Base-by-base conservation (phyloP, 2,888 invertebrate species). In the Sarcophaga rosellei region DNA sequence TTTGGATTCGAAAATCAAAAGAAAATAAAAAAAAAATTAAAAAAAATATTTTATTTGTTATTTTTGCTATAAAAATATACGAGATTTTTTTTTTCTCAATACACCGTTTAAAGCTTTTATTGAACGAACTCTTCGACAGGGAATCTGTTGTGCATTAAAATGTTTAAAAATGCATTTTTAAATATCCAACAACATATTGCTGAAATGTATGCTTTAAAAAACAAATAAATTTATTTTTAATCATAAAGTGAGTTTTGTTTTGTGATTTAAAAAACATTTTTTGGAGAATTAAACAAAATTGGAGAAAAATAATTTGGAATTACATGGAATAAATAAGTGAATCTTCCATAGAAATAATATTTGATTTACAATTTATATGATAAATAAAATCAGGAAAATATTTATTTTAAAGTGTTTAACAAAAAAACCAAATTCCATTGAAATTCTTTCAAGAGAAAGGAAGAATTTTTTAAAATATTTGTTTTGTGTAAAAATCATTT, bases 111-210 rank as follows among this genome's bases (percentile, higher is more conserved):
- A 53, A 53, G 17, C 53, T 17, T 53, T 53, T 53, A 53, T 53
- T 53, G 53, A 8, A 53, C 53, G 53, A 8, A 53, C 53, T 53
- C 1, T 53, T 53, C 17, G 12, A 12, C 17, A 53, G 12, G 2
- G 5, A 53, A 17, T 53, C 17, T 53, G 53, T 53, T 35, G 35
- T 35, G 35, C 35, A 35, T 35, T 53, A 53, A 65, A 81, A 57
- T 35, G 35, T 74, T 84, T 35, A 10, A 63, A 74, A 78, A 84
- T 69, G 78, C 45, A 69, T 78, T 69, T 79, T 84, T 82, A 84
- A 84, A 79, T 74, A 79, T 59, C 59, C 17, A 21, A 74, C 74
- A 79, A 74, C 78, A 79, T 62, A 76, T 81, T 76, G 76, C 20
- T 47, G 15, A 63, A 76, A 12, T 59, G 25, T 17, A 53, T 53